Evolutionary conservation across 2,888 invertebrate species (phyloP).

Genomic region (Lasioglossum pauxillum): DNA sequence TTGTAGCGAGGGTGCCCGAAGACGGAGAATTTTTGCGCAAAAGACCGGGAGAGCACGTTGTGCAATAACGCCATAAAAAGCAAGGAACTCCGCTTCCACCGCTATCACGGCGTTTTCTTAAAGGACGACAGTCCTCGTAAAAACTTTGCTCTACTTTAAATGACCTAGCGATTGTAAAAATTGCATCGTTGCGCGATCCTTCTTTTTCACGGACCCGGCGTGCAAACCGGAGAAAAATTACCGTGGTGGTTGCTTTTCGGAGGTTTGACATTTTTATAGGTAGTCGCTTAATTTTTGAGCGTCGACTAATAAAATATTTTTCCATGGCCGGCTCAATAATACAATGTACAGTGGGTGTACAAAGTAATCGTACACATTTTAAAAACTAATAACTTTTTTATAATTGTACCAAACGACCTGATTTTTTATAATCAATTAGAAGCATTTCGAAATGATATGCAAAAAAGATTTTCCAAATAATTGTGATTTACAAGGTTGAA

Average conservation of each 20-base stretch:
- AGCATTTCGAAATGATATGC: no score
- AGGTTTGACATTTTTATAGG: no score
- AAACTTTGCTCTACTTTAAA: slow-evolving; percentile 76
- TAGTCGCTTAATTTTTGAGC: no score
- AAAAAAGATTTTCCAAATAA: no score
- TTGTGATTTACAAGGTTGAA: no score
- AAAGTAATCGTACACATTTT: no score
- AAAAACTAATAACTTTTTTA: no score
- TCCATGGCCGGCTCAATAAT: no score
- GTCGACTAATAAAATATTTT: no score
- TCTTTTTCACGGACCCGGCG: background rate
- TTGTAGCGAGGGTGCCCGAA: slow-evolving; percentile 18
- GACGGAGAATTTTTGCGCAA: slow-evolving; percentile 46
- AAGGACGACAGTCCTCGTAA: slow-evolving; percentile 61
- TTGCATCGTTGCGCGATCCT: slow-evolving; percentile 18
- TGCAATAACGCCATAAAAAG: slow-evolving; percentile 60
- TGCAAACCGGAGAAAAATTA: background rate
- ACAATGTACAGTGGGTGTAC: no score
- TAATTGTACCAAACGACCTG: no score
- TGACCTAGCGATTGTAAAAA: slow-evolving; percentile 66
- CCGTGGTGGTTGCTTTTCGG: background rate
- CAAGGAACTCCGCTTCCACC: slow-evolving; percentile 46
- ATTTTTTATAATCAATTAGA: no score
- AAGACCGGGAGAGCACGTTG: slow-evolving; percentile 10
- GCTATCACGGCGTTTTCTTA: slow-evolving; percentile 35